A percentile compares a stretch with the other conserved stretches of the same genome.
phyloP scores from a whole-genome alignment of 2,888 invertebrate genomes.

The Apamea monoglypha region DNA sequence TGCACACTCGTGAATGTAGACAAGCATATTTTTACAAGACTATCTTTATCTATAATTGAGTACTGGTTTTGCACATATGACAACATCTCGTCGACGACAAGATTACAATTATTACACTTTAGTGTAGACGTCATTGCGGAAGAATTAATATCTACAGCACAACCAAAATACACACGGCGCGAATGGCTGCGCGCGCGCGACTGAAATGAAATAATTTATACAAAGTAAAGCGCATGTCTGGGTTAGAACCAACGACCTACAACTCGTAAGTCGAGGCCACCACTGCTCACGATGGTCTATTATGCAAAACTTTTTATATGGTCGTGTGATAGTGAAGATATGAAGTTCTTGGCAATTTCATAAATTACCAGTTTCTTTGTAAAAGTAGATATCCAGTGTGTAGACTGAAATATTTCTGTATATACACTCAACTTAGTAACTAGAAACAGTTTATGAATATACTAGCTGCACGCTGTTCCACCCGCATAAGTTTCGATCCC shows the following conservation, averaged over 20 bases:
- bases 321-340: too few relatives aligned
- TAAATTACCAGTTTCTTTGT: constrained; percentile 28
- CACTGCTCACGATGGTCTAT: neutral
- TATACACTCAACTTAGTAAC: constrained; percentile 13
- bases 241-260: neutral
- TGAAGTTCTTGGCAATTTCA: constrained; percentile 17
- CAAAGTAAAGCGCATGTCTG: neutral
- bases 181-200: too few relatives aligned
- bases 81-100: too few relatives aligned
- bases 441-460: constrained; percentile 34
- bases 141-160: too few relatives aligned
- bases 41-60: too few relatives aligned
- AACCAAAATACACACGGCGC: too few relatives aligned
- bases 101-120: too few relatives aligned
- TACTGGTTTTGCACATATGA: too few relatives aligned
- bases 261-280: neutral
- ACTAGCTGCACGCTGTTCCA: neutral
- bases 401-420: constrained; percentile 9
- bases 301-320: constrained; percentile 7
- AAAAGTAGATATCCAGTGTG: neutral
- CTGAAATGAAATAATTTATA: neutral
- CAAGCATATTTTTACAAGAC: too few relatives aligned
- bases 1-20: too few relatives aligned
- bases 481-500: too few relatives aligned
- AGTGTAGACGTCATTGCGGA: too few relatives aligned